Percentiles rank a stretch among this genome's conserved stretches.
Evolutionary conservation across 2,113 vertebrate genomes (phyloP).

Genomic region (Oxygymnocypris stewartii): DNA sequence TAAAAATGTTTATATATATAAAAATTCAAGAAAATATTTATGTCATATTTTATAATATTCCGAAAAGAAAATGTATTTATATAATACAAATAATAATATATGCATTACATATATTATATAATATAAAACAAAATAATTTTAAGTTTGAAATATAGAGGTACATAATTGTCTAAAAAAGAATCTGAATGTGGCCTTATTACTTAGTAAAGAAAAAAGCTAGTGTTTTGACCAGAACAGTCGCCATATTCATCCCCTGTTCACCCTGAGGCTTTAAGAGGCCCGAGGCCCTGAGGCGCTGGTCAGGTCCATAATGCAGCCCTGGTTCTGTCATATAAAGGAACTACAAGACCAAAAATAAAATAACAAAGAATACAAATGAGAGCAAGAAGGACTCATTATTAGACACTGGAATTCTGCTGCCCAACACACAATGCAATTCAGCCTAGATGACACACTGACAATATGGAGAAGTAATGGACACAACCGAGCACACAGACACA

Average conservation of each 20-base stretch:
- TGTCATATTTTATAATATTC: background rate
- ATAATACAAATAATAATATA: background rate
- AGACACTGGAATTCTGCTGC: background rate
- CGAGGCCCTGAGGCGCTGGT: too few species aligned
- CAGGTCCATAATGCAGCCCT: background rate
- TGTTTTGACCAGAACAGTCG: background rate
- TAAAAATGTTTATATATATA: background rate
- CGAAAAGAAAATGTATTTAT: background rate
- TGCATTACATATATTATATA: background rate
- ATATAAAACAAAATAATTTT: background rate
- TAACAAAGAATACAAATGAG: background rate
- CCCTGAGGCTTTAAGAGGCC: background rate
- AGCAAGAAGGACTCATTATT: background rate
- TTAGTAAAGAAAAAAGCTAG: background rate
- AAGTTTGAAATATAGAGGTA: background rate
- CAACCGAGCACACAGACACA: constrained; percentile 9
- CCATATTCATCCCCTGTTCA: background rate
- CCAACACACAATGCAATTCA: constrained; percentile 5
- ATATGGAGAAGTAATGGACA: constrained; percentile 33
- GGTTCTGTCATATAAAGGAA: background rate
- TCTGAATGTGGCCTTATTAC: background rate
- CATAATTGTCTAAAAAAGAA: background rate
- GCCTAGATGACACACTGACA: constrained; percentile 8
- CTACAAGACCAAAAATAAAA: background rate
- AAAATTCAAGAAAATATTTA: background rate